These are phyloP conservation scores for Mus minutoides DNA, from an alignment of 2,797 vertebrate species.

Conservation along the genomic window DNA sequence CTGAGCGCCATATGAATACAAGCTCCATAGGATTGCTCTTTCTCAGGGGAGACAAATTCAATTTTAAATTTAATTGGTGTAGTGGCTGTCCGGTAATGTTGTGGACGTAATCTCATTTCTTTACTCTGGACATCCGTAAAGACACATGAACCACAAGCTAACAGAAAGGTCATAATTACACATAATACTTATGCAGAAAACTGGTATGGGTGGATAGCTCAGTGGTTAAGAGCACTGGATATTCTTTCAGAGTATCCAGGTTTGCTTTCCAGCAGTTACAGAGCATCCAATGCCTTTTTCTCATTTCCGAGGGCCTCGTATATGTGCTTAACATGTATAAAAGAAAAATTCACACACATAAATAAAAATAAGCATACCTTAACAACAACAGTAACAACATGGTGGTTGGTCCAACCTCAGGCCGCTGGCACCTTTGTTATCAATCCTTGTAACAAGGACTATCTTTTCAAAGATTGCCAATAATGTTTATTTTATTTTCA, in stretches of 20 bases:
- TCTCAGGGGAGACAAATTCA: neutral
- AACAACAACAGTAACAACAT: neutral
- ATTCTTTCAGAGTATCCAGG: neutral
- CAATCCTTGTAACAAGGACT: neutral
- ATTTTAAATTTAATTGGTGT: constrained; percentile 35
- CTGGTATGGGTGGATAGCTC: neutral
- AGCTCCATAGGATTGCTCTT: neutral
- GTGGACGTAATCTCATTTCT: neutral
- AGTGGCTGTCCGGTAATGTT: neutral
- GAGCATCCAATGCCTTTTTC: neutral
- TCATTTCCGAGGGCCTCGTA: neutral
- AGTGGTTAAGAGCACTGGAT: neutral
- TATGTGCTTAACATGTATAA: neutral
- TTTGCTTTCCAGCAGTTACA: neutral
- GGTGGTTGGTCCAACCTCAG: neutral
- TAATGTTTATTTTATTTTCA: neutral
- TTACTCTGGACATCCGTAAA: neutral
- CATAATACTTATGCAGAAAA: rapidly evolving
- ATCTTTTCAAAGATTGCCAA: neutral
- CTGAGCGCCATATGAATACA: neutral
- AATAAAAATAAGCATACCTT: neutral
- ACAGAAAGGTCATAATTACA: neutral
- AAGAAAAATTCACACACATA: neutral
- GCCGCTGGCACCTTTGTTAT: neutral
- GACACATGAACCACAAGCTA: neutral